Base-by-base conservation (phyloP, 2,888 invertebrate species). In the Papilio demoleus region DNA sequence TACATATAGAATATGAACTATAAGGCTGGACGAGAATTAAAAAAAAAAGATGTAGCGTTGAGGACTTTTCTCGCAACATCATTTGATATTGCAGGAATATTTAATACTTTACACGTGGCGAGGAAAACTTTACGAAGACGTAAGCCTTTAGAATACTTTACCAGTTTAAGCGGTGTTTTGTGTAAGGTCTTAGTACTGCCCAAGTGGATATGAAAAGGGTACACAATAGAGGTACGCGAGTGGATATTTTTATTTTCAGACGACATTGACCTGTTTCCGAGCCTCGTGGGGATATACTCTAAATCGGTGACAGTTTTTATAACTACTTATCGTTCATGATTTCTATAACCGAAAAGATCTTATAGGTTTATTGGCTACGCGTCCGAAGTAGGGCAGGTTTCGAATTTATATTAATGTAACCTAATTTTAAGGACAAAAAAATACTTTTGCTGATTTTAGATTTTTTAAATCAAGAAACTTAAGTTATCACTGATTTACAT, bases 191-290 rank as follows among this genome's bases (percentile, higher is more conserved):
- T 71, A 77, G 74, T 80, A 79, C 75, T 76, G 76, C 77, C 68
- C 75, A 73, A 75, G 72, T 74, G 72, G 70, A 79, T 74, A 77
- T 75, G 77, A 78, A 80, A 81, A 79, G 76, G 75, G 73, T 76
- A 76, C 50, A 66, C 72, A 72, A 74, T 77, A 72, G 75, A 77
- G 74, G 73, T 73, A 70, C 73, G 75, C 74, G 68, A 73, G 74
- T 74, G 70, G 74, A 76, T 77, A 79, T 81, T 79, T 80, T 77
- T 81, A 77, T 79, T 77, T 79, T 73, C 65, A 72, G 69, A 59
- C 77, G 79, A 80, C 80, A 80, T 73, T 81, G 81, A 80, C 80
- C 79, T 70, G 74, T 78, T 81, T 80, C 72, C 73, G 70, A 19
- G 62, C 67, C 72, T 71, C 50, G 34, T 64, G 58, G 27, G 31